Evolutionary conservation across 2,888 invertebrate species (phyloP).

Genomic region (Tricholauxania praeusta): DNA sequence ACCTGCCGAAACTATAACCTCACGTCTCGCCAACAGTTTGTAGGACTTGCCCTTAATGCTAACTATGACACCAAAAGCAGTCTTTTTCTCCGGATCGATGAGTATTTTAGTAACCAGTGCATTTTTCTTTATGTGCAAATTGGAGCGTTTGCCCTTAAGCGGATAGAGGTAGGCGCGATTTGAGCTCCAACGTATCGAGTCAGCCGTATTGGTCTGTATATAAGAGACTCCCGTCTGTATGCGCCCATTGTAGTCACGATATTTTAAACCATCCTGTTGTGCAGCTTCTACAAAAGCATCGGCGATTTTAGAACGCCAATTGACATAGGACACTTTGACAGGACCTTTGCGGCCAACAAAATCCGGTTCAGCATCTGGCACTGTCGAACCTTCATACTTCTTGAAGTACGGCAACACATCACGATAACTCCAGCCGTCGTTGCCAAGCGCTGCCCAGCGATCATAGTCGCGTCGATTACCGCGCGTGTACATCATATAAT

Average conservation of each 20-base stretch:
- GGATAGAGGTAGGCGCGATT: slow-evolving; percentile 74
- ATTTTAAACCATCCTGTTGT: slow-evolving; percentile 72
- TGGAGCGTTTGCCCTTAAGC: slow-evolving; percentile 68
- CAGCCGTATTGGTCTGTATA: slow-evolving; percentile 72
- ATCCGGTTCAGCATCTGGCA: slow-evolving; percentile 68
- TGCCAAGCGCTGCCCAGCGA: slow-evolving; percentile 78
- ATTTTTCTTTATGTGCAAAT: slow-evolving; percentile 72
- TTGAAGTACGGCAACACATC: slow-evolving; percentile 81
- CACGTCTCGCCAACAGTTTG: slow-evolving; percentile 72
- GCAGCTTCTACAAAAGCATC: slow-evolving; percentile 75
- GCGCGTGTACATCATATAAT: slow-evolving; percentile 84
- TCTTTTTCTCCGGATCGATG: slow-evolving; percentile 69
- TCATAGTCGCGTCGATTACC: slow-evolving; percentile 81
- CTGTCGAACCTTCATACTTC: slow-evolving; percentile 78
- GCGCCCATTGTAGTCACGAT: slow-evolving; percentile 76
- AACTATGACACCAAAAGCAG: slow-evolving; percentile 72
- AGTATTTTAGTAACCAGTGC: slow-evolving; percentile 71
- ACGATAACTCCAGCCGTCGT: slow-evolving; percentile 79
- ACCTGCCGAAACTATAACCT: slow-evolving; percentile 82
- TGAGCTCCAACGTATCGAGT: slow-evolving; percentile 72
- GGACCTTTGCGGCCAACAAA: slow-evolving; percentile 71
- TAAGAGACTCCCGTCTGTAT: slow-evolving; percentile 73
- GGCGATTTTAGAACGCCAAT: slow-evolving; percentile 71
- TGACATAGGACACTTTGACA: slow-evolving; percentile 70
- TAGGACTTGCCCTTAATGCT: slow-evolving; percentile 66